Percentiles rank a stretch among this genome's conserved stretches.
phyloP scores from a whole-genome alignment of 2,113 vertebrate species.

The Poecile atricapillus region DNA sequence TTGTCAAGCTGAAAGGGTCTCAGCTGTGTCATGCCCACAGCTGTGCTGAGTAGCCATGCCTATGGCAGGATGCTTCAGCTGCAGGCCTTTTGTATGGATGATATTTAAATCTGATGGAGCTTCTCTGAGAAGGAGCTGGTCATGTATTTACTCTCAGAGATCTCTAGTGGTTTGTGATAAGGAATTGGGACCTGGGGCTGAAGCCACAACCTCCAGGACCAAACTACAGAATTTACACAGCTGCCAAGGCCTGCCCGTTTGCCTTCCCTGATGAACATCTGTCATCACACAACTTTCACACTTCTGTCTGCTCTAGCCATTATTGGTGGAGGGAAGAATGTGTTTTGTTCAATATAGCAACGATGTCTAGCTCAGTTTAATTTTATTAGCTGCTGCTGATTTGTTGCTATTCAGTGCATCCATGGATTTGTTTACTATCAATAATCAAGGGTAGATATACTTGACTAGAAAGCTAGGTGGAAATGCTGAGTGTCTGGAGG shows the following conservation, averaged over 20 bases:
- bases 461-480: not conserved
- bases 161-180: constrained; percentile 33
- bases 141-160: not conserved
- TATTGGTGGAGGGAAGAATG: not conserved
- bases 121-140: not conserved
- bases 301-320: not conserved
- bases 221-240: constrained; percentile 29
- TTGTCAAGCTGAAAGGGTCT: not conserved
- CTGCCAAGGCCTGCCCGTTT: not conserved
- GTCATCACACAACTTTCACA: not conserved
- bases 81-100: not conserved
- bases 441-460: not conserved
- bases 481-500: not conserved
- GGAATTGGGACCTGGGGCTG: not conserved
- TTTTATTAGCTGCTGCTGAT: not conserved
- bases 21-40: not conserved
- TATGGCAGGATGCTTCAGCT: not conserved
- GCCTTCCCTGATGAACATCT: not conserved
- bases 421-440: not conserved
- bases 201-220: constrained; percentile 29
- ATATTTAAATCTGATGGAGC: not conserved
- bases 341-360: not conserved
- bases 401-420: not conserved
- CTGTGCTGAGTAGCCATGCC: not conserved
- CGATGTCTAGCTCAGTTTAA: not conserved